phyloP scores from a whole-genome alignment of 1,140 invertebrate genomes.

The Platyura marginata region DNA sequence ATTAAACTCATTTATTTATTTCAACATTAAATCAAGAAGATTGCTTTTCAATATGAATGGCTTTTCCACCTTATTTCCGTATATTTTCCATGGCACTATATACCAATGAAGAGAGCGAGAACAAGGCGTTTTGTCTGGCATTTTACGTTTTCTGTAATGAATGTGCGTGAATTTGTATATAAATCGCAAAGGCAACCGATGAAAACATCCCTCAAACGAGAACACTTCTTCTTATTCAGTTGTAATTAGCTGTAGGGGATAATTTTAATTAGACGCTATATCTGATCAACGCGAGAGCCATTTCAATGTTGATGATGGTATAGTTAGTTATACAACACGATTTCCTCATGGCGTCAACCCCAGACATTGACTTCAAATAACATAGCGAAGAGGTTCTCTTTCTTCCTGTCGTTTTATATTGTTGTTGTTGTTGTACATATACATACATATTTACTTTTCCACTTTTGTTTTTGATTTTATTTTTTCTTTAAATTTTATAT shows the following conservation, averaged over 20 bases:
- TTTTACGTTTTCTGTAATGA: background rate
- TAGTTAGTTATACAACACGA: background rate
- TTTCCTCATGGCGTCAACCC: background rate
- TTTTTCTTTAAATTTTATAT: too few relatives aligned
- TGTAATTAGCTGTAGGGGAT: constrained; percentile 1
- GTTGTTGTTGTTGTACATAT: too few relatives aligned
- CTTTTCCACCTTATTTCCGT: too few relatives aligned
- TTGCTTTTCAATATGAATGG: background rate
- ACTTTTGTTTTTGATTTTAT: too few relatives aligned
- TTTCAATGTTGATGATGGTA: background rate
- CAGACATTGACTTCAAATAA: background rate
- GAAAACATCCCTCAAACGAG: background rate
- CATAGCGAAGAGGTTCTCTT: background rate
- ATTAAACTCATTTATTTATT: background rate
- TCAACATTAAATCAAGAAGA: background rate
- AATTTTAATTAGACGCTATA: background rate
- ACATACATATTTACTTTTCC: too few relatives aligned
- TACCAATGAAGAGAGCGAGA: too few relatives aligned
- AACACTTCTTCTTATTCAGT: background rate
- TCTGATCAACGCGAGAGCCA: background rate
- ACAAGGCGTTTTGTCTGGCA: too few relatives aligned
- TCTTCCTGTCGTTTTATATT: too few relatives aligned
- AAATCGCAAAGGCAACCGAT: background rate
- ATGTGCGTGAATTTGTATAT: background rate
- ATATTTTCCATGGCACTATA: too few relatives aligned